A percentile compares a stretch with the other conserved stretches of the same genome.
These are phyloP conservation scores for Drosophila lacicola DNA, from an alignment of 2,888 invertebrate genomes.

Conservation along the genomic window DNA sequence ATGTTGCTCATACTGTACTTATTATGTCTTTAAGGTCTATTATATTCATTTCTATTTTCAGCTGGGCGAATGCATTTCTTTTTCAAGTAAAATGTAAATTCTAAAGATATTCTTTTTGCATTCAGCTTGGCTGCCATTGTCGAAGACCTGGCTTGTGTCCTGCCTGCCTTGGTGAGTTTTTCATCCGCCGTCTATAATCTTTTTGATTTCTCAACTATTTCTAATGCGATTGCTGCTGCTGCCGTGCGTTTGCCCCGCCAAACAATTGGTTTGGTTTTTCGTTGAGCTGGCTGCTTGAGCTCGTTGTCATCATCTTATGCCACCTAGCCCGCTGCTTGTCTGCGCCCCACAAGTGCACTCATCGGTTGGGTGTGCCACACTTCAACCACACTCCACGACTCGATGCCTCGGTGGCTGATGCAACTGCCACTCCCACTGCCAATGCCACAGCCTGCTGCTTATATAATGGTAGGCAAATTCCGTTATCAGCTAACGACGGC, in stretches of 20 bases:
- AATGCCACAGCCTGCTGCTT: conserved; percentile 52
- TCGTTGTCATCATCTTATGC: conserved; percentile 67
- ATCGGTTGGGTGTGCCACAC: conserved; percentile 58
- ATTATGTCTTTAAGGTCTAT: conserved; percentile 1
- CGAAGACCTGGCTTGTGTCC: conserved; percentile 7
- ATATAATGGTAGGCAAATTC: conserved; percentile 80
- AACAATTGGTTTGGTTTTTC: conserved; percentile 67
- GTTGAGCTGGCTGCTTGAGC: conserved; percentile 24
- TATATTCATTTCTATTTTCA: conserved; percentile 11
- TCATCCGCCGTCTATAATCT: conserved; percentile 54
- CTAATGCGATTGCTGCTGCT: conserved; percentile 75
- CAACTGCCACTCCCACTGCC: conserved; percentile 33
- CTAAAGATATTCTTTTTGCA: conserved; percentile 27
- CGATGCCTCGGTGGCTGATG: conserved; percentile 27
- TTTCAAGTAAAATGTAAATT: conserved; percentile 46
- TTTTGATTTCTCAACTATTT: conserved; percentile 80
- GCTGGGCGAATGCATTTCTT: conserved; percentile 7
- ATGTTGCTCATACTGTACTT: not conserved
- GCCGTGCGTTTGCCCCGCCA: conserved; percentile 47
- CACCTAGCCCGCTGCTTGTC: conserved; percentile 51
- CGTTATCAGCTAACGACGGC: conserved; percentile 75
- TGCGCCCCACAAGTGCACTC: conserved; percentile 64
- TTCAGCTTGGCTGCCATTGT: conserved; percentile 62
- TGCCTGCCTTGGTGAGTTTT: conserved; percentile 1
- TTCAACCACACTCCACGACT: conserved; percentile 48